Evolutionary conservation across 2,113 vertebrate genomes (phyloP).

Genomic region (Mormyrus lacerda): DNA sequence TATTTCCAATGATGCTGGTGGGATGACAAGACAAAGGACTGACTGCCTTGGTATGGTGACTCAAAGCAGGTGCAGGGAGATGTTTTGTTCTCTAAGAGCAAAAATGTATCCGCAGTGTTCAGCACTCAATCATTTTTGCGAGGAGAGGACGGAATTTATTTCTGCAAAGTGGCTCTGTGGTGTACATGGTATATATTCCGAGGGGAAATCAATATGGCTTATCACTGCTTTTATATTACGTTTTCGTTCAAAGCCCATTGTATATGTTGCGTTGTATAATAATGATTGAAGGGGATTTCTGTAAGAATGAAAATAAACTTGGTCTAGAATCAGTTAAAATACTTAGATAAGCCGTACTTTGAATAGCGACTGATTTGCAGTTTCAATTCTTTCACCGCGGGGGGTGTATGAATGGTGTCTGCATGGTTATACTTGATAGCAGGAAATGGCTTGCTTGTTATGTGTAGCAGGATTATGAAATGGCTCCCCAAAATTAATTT

Average conservation of each 20-base stretch:
- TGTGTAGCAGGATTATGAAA: background rate
- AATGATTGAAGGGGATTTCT: background rate
- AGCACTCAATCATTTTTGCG: background rate
- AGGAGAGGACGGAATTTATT: background rate
- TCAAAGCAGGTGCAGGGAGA: background rate
- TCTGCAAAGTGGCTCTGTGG: background rate
- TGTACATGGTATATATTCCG: background rate
- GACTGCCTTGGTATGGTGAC: background rate
- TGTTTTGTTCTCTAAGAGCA: background rate
- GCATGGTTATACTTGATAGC: background rate
- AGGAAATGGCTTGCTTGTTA: background rate
- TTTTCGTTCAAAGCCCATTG: background rate
- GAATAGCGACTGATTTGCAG: background rate
- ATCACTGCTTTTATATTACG: background rate
- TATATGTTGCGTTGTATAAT: background rate
- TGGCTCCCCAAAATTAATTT: background rate
- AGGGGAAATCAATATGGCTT: background rate
- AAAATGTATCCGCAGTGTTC: background rate
- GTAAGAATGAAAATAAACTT: background rate
- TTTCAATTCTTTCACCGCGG: background rate
- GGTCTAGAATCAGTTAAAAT: background rate
- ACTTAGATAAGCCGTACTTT: background rate
- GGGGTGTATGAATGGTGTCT: background rate
- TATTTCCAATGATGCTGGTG: background rate
- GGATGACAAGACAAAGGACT: background rate